phyloP scores from a whole-genome alignment of 2,888 invertebrate species.

The Cephus nigrinus region DNA sequence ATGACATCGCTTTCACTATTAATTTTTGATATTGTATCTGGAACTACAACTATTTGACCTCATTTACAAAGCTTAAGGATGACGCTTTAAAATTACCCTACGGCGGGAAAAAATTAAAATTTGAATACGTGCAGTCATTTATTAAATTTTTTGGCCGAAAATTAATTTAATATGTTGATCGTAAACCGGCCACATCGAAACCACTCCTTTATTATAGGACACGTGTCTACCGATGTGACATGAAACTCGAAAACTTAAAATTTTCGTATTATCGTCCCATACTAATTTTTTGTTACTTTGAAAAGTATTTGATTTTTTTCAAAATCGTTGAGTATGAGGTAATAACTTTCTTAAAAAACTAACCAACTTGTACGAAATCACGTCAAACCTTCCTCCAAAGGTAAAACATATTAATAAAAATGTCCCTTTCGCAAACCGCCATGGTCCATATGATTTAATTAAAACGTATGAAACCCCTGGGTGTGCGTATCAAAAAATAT shows the following conservation, averaged over 20 bases:
- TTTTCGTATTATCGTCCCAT: background rate
- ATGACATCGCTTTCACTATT: no score
- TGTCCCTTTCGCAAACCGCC: background rate
- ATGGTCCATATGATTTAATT: slow-evolving; percentile 32
- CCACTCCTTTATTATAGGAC: background rate
- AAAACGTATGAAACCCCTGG: slow-evolving; percentile 37
- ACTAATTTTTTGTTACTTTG: background rate
- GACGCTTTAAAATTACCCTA: no score
- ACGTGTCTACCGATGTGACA: background rate
- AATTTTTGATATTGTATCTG: no score
- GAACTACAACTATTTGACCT: no score
- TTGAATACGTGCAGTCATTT: no score
- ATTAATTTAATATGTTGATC: no score
- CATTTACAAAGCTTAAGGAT: no score
- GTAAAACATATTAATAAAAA: background rate
- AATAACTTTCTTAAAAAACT: background rate
- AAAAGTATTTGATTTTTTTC: background rate
- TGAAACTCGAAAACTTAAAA: background rate
- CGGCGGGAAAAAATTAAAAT: no score
- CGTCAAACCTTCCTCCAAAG: background rate
- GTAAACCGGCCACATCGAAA: no score
- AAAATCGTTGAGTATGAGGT: background rate
- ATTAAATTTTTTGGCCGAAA: no score
- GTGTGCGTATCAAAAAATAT: background rate
- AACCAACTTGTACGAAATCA: background rate